Conservation (phyloP, 2,888 invertebrate genomes). For the Margaritifera margaritifera region DNA sequence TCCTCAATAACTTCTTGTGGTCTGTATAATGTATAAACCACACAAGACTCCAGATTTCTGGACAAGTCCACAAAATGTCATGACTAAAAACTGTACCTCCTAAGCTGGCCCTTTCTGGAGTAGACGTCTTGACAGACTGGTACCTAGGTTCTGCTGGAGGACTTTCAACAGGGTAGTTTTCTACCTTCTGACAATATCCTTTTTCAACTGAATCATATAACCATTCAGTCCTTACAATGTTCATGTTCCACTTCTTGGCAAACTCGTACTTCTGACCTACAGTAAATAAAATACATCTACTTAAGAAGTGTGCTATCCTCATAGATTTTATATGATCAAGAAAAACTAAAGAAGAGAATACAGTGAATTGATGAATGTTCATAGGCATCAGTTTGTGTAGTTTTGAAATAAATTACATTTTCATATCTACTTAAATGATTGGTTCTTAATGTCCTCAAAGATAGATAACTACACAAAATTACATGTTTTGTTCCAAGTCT, state of each 20-base stretch:
- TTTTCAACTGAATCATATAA: constrained; percentile 80
- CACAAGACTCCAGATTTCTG: constrained; percentile 26
- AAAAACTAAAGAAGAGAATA: no score
- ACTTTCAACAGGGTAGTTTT: constrained; percentile 43
- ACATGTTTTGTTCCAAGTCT: no score
- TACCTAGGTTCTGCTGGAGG: constrained; percentile 11
- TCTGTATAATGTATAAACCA: constrained; percentile 10
- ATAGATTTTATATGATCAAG: no score
- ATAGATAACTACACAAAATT: no score
- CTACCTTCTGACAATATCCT: constrained; percentile 76
- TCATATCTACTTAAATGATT: no score
- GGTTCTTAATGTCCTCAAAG: no score
- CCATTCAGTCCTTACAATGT: constrained; percentile 86
- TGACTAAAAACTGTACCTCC: constrained; percentile 18
- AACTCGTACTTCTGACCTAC: constrained; percentile 82
- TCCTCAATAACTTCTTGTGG: no score
- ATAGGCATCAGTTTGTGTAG: no score
- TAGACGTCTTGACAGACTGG: constrained; percentile 55
- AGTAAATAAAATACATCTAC: background rate
- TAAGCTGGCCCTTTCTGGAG: constrained; percentile 50
- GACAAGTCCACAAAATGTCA: constrained; percentile 19
- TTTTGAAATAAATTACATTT: no score
- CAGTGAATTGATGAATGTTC: no score
- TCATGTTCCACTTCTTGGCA: constrained; percentile 77
- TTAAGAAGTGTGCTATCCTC: no score